A percentile compares a stretch with the other conserved stretches of the same genome.
Conservation (phyloP, 2,888 invertebrate species). For the Hipparchia semele region DNA sequence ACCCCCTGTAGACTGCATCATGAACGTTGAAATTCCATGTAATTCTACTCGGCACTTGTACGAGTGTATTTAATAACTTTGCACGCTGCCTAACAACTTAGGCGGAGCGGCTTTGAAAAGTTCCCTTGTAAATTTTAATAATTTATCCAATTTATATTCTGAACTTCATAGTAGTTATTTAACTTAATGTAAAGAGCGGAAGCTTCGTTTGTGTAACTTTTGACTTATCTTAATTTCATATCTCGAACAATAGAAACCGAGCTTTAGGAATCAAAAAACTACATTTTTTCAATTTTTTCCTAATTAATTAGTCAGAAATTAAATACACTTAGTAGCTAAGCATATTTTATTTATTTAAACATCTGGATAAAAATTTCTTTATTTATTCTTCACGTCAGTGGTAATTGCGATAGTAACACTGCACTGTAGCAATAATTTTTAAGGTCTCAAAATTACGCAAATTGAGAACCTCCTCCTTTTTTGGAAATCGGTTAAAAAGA, state of each 20-base stretch:
- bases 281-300: too few species aligned
- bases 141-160: slow-evolving; percentile 28
- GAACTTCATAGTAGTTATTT: slow-evolving; percentile 16
- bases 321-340: too few species aligned
- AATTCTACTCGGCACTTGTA: slow-evolving; percentile 44
- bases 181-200: slow-evolving; percentile 10
- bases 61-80: slow-evolving; percentile 42
- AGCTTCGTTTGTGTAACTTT: slow-evolving; percentile 4
- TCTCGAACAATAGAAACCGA: neutral
- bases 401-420: too few species aligned
- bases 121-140: slow-evolving; percentile 28
- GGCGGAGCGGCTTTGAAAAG: slow-evolving; percentile 18
- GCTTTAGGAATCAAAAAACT: neutral
- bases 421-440: too few species aligned
- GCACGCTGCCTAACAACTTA: slow-evolving; percentile 27
- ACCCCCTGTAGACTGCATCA: slow-evolving; percentile 16
- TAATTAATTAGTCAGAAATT: too few species aligned
- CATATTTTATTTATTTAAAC: too few species aligned
- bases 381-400: too few species aligned
- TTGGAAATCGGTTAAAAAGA: too few species aligned
- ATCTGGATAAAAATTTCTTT: too few species aligned
- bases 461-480: too few species aligned
- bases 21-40: slow-evolving; percentile 35
- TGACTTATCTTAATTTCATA: neutral
- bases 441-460: too few species aligned